Conservation (phyloP, 2,888 invertebrate species). For the Oligia fasciuncula region DNA sequence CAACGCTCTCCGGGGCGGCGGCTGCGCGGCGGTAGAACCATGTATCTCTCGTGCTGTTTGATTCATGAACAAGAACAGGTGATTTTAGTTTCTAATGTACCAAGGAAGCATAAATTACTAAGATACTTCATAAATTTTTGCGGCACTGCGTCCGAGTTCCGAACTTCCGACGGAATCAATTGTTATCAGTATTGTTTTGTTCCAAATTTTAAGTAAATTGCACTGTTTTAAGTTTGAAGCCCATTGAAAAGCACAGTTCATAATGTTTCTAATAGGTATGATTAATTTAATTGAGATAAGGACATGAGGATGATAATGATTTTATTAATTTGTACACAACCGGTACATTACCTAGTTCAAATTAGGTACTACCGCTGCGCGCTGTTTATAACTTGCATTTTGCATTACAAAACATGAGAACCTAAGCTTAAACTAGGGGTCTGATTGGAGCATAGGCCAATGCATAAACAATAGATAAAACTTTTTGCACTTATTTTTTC, state of each 20-base stretch:
- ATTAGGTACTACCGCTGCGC: neutral
- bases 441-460: neutral
- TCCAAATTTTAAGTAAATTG: neutral
- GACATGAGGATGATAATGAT: neutral
- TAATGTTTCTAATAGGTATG: neutral
- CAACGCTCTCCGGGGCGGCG: neutral
- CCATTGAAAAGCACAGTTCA: neutral
- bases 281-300: neutral
- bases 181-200: neutral
- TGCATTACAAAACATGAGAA: neutral
- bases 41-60: neutral
- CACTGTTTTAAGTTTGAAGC: neutral
- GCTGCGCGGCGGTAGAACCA: neutral
- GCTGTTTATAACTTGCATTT: neutral
- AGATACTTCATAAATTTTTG: constrained; percentile 47
- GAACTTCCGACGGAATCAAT: neutral
- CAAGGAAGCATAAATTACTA: constrained; percentile 67
- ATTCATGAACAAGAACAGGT: constrained; percentile 70
- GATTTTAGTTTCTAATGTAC: constrained; percentile 72
- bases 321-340: neutral
- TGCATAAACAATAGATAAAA: too few relatives aligned
- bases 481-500: neutral
- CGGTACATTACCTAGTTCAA: neutral
- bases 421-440: too few relatives aligned
- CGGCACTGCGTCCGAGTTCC: neutral